phyloP scores from a whole-genome alignment of 2,888 invertebrate species.

The Megaustenia siamemsis region DNA sequence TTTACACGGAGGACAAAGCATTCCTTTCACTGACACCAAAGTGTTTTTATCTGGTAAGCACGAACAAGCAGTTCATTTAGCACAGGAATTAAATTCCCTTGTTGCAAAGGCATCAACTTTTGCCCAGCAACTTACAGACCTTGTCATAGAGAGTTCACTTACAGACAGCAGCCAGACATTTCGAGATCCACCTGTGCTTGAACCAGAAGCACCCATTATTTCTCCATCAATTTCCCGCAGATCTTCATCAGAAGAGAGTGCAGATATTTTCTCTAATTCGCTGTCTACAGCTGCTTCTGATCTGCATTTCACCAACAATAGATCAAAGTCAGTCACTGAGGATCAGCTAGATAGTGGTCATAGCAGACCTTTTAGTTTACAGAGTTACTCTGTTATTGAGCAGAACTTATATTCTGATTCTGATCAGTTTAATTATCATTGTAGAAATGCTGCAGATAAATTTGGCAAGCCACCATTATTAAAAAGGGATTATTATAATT shows the following conservation, averaged over 20 bases:
- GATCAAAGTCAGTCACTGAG: conserved; percentile 51
- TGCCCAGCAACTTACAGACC: conserved; percentile 48
- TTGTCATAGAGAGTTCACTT: conserved; percentile 48
- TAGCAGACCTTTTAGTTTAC: conserved; percentile 19
- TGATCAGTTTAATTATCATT: conserved; percentile 26
- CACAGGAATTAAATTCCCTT: conserved; percentile 50
- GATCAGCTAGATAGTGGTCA: conserved; percentile 21
- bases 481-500: conserved; percentile 24
- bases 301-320: conserved; percentile 22
- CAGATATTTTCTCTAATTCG: conserved; percentile 41
- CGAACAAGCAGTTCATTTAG: conserved; percentile 47
- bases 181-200: conserved; percentile 59
- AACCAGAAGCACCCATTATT: conserved; percentile 54
- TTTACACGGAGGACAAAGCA: conserved; percentile 32
- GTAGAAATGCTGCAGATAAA: conserved; percentile 33
- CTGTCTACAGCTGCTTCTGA: conserved; percentile 25
- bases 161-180: conserved; percentile 52
- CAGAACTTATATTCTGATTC: conserved; percentile 27
- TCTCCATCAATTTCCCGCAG: conserved; percentile 50
- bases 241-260: conserved; percentile 41
- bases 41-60: conserved; percentile 35
- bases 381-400: conserved; percentile 26
- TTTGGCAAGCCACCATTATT: conserved; percentile 49
- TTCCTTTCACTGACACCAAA: conserved; percentile 22
- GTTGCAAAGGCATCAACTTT: conserved; percentile 54